Evolutionary conservation across 2,888 invertebrate genomes (phyloP).

Genomic region (Caenorhabditis panamensis): DNA sequence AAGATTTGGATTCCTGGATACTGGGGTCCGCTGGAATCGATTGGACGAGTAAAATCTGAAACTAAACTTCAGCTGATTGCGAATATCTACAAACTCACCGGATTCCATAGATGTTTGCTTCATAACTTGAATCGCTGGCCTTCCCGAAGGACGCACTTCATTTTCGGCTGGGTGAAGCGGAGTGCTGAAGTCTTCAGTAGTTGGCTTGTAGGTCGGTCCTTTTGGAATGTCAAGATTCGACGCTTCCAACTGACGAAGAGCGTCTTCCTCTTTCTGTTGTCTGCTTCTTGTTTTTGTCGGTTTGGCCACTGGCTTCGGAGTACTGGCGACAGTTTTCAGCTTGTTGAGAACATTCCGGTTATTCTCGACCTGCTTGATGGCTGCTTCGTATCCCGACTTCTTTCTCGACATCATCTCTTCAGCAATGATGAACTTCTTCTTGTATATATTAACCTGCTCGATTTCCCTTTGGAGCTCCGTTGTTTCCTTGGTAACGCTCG

Average conservation of each 20-base stretch:
- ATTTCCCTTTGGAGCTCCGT: not conserved
- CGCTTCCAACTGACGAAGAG: conserved; percentile 21
- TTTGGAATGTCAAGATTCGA: conserved; percentile 28
- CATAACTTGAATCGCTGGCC: not conserved
- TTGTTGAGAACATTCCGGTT: not conserved
- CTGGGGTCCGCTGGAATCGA: conserved; percentile 1
- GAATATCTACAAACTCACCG: not conserved
- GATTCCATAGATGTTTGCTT: not conserved
- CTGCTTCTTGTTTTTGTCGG: not conserved
- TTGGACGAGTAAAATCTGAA: conserved; percentile 17
- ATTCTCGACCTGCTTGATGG: conserved; percentile 6
- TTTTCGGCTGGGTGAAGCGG: not conserved
- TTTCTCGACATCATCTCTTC: conserved; percentile 10
- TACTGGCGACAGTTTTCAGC: conserved; percentile 7
- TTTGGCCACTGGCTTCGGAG: conserved; percentile 5
- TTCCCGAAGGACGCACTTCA: not conserved
- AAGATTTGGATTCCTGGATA: conserved; percentile 30
- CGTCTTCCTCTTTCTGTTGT: conserved; percentile 17
- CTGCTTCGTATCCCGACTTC: conserved; percentile 8
- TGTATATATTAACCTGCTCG: conserved; percentile 17
- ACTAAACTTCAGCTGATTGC: not conserved
- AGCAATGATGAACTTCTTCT: not conserved
- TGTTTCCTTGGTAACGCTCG: not conserved
- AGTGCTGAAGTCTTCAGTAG: not conserved
- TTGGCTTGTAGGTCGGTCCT: not conserved